Conservation (phyloP, 2,888 invertebrate genomes). For the Lutraria lutraria region DNA sequence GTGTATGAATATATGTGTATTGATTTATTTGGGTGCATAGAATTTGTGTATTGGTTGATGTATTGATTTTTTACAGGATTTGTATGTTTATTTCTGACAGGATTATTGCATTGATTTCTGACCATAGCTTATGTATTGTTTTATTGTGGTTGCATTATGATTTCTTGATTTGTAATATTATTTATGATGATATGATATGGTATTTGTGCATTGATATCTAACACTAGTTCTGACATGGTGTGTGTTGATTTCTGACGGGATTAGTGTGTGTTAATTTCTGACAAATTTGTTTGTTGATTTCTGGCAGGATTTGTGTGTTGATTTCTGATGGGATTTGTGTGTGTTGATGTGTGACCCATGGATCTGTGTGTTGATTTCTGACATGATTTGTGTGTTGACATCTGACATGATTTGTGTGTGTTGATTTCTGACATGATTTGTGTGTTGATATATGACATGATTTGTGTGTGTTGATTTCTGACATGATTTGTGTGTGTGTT, state of each 20-base stretch:
- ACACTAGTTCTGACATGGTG: not conserved
- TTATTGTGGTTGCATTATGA: not conserved
- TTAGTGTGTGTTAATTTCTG: not conserved
- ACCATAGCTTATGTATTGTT: too few relatives aligned
- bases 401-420: not conserved
- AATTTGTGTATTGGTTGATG: too few relatives aligned
- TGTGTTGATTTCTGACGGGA: not conserved
- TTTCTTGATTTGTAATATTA: too few relatives aligned
- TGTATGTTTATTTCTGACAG: too few relatives aligned
- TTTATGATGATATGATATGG: too few relatives aligned
- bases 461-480: not conserved
- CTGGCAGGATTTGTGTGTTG: not conserved
- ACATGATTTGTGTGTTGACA: not conserved
- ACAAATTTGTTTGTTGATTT: not conserved
- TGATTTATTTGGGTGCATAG: too few relatives aligned
- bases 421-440: not conserved
- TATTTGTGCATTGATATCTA: not conserved
- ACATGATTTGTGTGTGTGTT: not conserved
- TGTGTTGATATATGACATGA: not conserved
- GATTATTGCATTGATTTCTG: too few relatives aligned
- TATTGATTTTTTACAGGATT: too few relatives aligned
- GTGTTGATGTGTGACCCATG: not conserved
- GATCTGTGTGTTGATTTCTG: not conserved
- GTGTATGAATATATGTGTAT: too few relatives aligned
- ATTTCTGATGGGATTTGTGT: not conserved